phyloP scores from a whole-genome alignment of 2,113 vertebrate genomes.

The Pica pica region DNA sequence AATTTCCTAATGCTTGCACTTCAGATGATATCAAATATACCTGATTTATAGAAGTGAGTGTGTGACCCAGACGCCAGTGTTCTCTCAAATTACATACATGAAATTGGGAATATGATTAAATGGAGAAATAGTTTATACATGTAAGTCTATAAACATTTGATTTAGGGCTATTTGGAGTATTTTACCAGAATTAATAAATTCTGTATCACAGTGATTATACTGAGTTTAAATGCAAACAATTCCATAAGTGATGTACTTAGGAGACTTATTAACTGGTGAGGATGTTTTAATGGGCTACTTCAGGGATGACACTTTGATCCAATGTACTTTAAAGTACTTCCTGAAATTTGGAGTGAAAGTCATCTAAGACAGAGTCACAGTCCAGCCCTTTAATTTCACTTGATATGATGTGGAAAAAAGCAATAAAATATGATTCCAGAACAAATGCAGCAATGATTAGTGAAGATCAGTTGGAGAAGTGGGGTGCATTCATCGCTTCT shows the following conservation, averaged over 20 bases:
- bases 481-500: not conserved
- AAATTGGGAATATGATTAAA: not conserved
- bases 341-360: not conserved
- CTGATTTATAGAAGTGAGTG: not conserved
- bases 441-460: not conserved
- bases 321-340: not conserved
- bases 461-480: not conserved
- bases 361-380: not conserved
- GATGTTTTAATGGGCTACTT: not conserved
- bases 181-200: not conserved
- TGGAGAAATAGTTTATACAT: not conserved
- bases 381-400: not conserved
- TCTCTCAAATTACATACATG: not conserved
- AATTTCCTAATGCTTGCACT: not conserved
- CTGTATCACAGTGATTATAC: not conserved
- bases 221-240: not conserved
- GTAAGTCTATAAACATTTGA: not conserved
- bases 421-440: not conserved
- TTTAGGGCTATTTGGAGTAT: not conserved
- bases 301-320: not conserved
- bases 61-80: not conserved
- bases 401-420: accelerated
- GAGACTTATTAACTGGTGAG: not conserved
- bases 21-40: not conserved
- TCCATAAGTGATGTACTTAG: not conserved